phyloP scores from a whole-genome alignment of 2,113 vertebrate species.

The Calonectris borealis region DNA sequence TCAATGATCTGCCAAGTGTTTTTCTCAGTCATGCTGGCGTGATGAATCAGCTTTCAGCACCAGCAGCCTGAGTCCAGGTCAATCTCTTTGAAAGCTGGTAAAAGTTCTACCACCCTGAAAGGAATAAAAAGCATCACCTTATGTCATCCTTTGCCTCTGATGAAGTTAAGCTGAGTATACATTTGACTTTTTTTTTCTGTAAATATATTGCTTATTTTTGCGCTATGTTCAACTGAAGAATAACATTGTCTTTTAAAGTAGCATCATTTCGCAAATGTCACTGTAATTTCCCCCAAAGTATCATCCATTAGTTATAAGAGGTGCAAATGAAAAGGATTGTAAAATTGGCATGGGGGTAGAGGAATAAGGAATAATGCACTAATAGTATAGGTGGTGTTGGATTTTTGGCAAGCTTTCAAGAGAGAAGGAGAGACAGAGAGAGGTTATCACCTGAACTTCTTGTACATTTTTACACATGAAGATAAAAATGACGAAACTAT shows the following conservation, averaged over 20 bases:
- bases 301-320: slow-evolving; percentile 65
- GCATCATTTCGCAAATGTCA: slow-evolving; percentile 66
- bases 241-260: slow-evolving; percentile 61
- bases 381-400: slow-evolving; percentile 3
- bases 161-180: slow-evolving; percentile 12
- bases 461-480: background rate
- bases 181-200: background rate
- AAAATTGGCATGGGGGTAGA: slow-evolving; percentile 26
- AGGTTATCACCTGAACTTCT: background rate
- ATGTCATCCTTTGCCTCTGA: slow-evolving; percentile 8
- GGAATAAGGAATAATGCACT: slow-evolving; percentile 21
- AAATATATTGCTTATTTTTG: slow-evolving; percentile 55
- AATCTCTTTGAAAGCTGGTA: background rate
- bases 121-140: slow-evolving; percentile 21
- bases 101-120: background rate
- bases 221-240: slow-evolving; percentile 28
- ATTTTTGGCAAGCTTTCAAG: slow-evolving; percentile 32
- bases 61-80: slow-evolving; percentile 4
- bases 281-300: slow-evolving; percentile 64
- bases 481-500: background rate
- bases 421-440: background rate
- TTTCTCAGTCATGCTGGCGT: slow-evolving; percentile 13
- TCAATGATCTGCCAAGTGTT: slow-evolving; percentile 13
- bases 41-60: slow-evolving; percentile 42
- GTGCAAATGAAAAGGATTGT: slow-evolving; percentile 51